Evolutionary conservation across 2,113 vertebrate species (phyloP).

Genomic region (Alligator sinensis): DNA sequence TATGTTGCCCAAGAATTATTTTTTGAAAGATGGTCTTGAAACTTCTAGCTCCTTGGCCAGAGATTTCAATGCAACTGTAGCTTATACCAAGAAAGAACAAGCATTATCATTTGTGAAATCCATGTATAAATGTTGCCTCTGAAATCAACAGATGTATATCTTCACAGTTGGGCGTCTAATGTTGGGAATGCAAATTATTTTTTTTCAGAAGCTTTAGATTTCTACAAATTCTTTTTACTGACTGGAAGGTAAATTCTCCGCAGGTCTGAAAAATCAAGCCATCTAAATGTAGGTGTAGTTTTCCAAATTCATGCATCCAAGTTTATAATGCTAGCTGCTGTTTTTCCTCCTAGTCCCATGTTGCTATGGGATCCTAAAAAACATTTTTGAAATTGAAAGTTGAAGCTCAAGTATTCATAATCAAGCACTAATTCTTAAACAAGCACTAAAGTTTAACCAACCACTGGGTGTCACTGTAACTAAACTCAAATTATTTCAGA

Average conservation of each 20-base stretch:
- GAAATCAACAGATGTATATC: neutral
- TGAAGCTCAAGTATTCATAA: accelerated
- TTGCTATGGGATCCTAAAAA: neutral
- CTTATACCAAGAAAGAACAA: accelerated
- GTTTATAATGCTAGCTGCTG: neutral
- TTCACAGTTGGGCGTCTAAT: neutral
- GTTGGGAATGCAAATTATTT: neutral
- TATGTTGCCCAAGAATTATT: neutral
- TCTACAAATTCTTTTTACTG: neutral
- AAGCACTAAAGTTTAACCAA: neutral
- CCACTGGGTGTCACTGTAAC: slow-evolving; percentile 60
- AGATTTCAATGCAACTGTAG: neutral
- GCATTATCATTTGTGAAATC: neutral
- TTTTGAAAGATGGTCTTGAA: neutral
- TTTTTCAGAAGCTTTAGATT: neutral
- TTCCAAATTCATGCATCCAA: neutral
- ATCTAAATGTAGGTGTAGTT: neutral
- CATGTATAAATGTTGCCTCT: neutral
- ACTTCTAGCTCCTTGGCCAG: neutral
- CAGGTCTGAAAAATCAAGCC: neutral
- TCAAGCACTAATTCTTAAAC: neutral
- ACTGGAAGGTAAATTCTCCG: neutral
- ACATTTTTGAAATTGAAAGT: neutral
- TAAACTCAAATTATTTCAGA: neutral
- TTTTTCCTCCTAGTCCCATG: neutral